Evolutionary conservation across 1,140 invertebrate species (phyloP), one percentile per base, ranked within the genome.

Genomic region (Cotesia glomerata): DNA sequence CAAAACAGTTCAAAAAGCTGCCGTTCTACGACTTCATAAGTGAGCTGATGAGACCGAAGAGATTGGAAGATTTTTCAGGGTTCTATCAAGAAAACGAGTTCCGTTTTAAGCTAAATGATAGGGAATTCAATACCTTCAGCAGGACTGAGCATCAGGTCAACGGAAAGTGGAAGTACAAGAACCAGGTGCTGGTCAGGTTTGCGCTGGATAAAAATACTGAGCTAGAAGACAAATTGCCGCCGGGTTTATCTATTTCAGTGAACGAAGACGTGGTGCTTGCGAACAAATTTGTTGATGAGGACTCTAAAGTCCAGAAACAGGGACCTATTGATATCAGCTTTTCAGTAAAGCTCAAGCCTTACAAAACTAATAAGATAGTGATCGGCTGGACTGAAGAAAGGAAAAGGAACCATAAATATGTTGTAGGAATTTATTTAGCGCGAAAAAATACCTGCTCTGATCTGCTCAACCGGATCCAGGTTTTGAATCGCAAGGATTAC

Each of bases 211-310:
- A 98, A 85, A 94, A 95, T 0, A 93, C 92, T 82, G 95, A 97
- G 81, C 97, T 99, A 87, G 95, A 97, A 81, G 98, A 99, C 83
- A 94, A 92, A 83, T 99, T 99, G 86, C 98, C 98, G 70, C 95
- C 96, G 34, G 96, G 92, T 85, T 92, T 98, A 79, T 91, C 90
- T 81, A 95, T 99, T n/a, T 96, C 97, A 91, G 93, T 99, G 49
- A 98, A 99, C 88, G 94, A 94, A 78, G 97, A 97, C 88, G 87
- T 93, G 74, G 39, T 96, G 95, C 80, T 92, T 93, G 75, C 89
- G 99, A 81, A 98, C 98, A 73, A 96, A 98, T 89, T 65, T 7
- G 16, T 45, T 54, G 51, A 72, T 64, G 95, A 97, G 34, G 98
- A 99, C 86, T 95, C 97, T 62, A 98, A 98, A 88, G 90, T 98